Evolutionary conservation across 2,797 vertebrate species (phyloP), one percentile per base, ranked within the genome.

Genomic region (Staurois parvus): DNA sequence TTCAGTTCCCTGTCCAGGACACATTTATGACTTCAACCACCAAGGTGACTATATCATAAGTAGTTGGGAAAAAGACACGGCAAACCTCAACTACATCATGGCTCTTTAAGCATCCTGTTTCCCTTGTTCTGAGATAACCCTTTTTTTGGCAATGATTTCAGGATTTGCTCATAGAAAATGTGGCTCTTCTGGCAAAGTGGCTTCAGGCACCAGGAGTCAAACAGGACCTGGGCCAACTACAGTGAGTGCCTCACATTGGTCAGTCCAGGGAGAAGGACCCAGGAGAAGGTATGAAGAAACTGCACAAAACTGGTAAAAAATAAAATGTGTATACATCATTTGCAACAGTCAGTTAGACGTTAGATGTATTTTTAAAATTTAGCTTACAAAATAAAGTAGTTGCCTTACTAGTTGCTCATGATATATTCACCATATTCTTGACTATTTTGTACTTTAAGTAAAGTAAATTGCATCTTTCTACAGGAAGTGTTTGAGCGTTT

Each of bases 181-280:
- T 90, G 95, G 96, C 0, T 70, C 89, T 0, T 88, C 90, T 0
- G 96, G 96, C 17, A 94, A n/a, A 84, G 76, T 98, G 97, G 97
- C 95, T 96, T 86, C 87, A 94, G 90, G 96, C 95, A 12, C 86
- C 93, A 64, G 94, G 93, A 79, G 88, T 94, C 88, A 98, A n/a
- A 98, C 92, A 96, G 94, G 84, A 98, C 97, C 8, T 98, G 97
- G 97, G 97, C 97, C 30, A 98, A 98, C 88, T 98, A 98, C 92
- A 95, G 93, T 0, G 97, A 98, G 84, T 98, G 97, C 48, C 96
- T 96, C 37, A 88, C 93, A 56, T 96, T 96, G 92, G 91, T 97
- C 87, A 93, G 91, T 67, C 92, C 93, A 0, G 94, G 94, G 87
- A 92, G 93, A 78, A 92, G 94, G 82, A 92, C 89, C 84, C 94